Evolutionary conservation across 2,888 invertebrate species (phyloP).

Genomic region (Choristoneura rosaceana): DNA sequence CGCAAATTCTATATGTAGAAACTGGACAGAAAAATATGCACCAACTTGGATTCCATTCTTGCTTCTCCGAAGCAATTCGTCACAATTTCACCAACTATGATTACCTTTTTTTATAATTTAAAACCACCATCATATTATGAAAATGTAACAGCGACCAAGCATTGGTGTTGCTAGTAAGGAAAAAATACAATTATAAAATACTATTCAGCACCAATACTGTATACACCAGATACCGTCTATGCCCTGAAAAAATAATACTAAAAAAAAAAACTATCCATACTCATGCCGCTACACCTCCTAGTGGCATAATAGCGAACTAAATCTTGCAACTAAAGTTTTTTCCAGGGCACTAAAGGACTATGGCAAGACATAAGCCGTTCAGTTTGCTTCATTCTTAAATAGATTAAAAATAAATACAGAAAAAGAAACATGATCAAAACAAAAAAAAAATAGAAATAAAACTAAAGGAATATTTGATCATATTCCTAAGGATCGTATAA

Average conservation of each 20-base stretch:
- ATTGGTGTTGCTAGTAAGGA: neutral
- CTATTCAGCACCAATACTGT: neutral
- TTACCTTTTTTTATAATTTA: too few relatives aligned
- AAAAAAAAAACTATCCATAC: neutral
- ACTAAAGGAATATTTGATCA: slow-evolving; percentile 29
- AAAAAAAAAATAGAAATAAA: slow-evolving; percentile 10
- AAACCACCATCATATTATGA: neutral
- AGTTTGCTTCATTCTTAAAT: slow-evolving; percentile 39
- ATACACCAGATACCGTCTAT: slow-evolving; percentile 24
- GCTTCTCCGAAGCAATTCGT: too few relatives aligned
- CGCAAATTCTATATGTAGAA: too few relatives aligned
- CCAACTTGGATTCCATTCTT: too few relatives aligned
- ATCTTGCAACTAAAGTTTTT: slow-evolving; percentile 7
- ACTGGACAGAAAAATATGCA: too few relatives aligned
- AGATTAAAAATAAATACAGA: slow-evolving; percentile 17
- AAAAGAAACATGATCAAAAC: slow-evolving; percentile 35
- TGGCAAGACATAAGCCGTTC: slow-evolving; percentile 22
- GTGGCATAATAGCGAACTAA: neutral
- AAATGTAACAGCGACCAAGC: slow-evolving; percentile 1
- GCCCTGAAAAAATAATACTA: slow-evolving; percentile 23
- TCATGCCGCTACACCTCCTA: slow-evolving; percentile 3
- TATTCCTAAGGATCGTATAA: slow-evolving; percentile 21
- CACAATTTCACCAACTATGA: too few relatives aligned
- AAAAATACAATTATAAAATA: neutral
- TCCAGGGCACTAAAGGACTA: slow-evolving; percentile 21